These are phyloP conservation scores for Erannis defoliaria DNA, from an alignment of 2,888 invertebrate species.

Conservation along the genomic window DNA sequence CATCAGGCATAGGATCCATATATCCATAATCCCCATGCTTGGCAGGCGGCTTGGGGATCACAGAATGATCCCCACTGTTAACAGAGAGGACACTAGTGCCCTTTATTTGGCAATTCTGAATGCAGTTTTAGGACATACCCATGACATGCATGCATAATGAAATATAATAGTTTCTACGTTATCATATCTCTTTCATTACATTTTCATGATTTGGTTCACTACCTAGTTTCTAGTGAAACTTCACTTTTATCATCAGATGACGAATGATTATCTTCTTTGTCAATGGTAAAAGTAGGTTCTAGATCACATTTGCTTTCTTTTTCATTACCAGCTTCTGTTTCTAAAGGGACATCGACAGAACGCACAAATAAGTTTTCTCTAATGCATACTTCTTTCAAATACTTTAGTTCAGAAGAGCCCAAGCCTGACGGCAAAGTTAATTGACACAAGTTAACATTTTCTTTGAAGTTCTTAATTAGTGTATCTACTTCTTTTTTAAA, in stretches of 20 bases:
- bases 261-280: slow-evolving; percentile 34
- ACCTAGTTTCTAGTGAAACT: background rate
- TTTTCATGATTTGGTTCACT: slow-evolving; percentile 1
- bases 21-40: too few species aligned
- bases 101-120: too few species aligned
- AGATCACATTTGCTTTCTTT: slow-evolving; percentile 6
- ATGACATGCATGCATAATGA: too few species aligned
- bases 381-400: slow-evolving; percentile 77
- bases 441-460: slow-evolving; percentile 71
- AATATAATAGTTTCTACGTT: too few species aligned
- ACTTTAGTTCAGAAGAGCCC: slow-evolving; percentile 75
- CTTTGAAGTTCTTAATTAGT: slow-evolving; percentile 78
- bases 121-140: too few species aligned
- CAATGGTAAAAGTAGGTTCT: slow-evolving; percentile 16
- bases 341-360: slow-evolving; percentile 49
- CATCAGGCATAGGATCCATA: too few species aligned
- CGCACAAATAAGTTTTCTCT: slow-evolving; percentile 77
- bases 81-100: too few species aligned
- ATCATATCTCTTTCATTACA: background rate
- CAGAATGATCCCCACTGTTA: too few species aligned
- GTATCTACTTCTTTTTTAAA: slow-evolving; percentile 77
- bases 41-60: too few species aligned
- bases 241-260: slow-evolving; percentile 18
- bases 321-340: slow-evolving; percentile 19
- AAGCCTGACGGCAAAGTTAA: slow-evolving; percentile 81